Conservation (phyloP, 2,888 invertebrate genomes). For the Drosophila gaucha region DNA sequence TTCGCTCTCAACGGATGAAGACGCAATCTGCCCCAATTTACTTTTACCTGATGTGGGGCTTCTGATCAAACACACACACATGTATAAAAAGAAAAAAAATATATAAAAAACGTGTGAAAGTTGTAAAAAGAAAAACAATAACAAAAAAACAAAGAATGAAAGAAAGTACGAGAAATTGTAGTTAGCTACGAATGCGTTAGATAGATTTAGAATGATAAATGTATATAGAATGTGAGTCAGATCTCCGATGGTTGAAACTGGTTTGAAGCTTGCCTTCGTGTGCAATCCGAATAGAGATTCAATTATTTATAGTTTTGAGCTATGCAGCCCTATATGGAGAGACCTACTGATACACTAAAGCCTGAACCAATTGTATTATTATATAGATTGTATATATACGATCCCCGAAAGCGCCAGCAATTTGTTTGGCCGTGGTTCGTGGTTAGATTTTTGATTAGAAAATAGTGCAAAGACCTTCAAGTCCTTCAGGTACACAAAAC, state of each 20-base stretch:
- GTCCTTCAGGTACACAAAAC: constrained; percentile 4
- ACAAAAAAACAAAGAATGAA: constrained; percentile 6
- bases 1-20: constrained; percentile 82
- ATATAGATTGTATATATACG: constrained; percentile 6
- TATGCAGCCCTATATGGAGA: constrained; percentile 46
- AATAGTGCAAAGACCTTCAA: constrained; percentile 9
- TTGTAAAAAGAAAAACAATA: constrained; percentile 38
- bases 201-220: constrained; percentile 23
- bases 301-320: constrained; percentile 30
- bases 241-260: constrained; percentile 28
- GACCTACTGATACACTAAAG: constrained; percentile 58
- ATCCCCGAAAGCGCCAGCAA: constrained; percentile 57
- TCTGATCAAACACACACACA: constrained; percentile 75
- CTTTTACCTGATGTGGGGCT: constrained; percentile 83
- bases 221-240: constrained; percentile 14
- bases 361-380: constrained; percentile 65
- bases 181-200: constrained; percentile 35
- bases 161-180: too few relatives aligned
- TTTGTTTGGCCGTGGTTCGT: constrained; percentile 21
- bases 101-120: constrained; percentile 51
- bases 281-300: constrained; percentile 57
- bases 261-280: constrained; percentile 63
- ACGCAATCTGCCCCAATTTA: constrained; percentile 82
- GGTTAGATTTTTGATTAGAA: constrained; percentile 48
- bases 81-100: constrained; percentile 64